Conservation (phyloP, 2,113 vertebrate species). For the Notiomystis cincta region DNA sequence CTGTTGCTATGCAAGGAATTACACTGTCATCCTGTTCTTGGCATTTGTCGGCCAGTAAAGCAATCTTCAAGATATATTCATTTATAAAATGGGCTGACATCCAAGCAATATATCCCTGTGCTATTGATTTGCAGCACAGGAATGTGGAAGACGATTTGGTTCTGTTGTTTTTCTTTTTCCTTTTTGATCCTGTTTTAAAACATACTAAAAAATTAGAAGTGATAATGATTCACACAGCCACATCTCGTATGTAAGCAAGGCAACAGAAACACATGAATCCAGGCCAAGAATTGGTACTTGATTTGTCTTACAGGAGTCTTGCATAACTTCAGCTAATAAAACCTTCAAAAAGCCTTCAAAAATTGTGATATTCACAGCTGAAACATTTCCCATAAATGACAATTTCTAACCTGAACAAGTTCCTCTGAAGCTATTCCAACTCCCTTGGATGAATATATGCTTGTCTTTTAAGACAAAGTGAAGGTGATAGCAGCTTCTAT, state of each 20-base stretch:
- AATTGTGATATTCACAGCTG: not conserved
- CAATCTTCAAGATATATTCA: not conserved
- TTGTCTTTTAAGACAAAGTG: not conserved
- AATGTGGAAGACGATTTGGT: not conserved
- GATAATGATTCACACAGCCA: not conserved
- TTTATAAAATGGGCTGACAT: conserved; percentile 15
- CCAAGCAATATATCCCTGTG: not conserved
- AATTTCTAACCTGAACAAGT: not conserved
- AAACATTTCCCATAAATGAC: not conserved
- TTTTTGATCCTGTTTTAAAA: not conserved
- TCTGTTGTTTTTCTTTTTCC: not conserved
- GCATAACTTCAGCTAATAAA: not conserved
- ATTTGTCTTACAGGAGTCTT: not conserved
- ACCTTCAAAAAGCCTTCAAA: not conserved
- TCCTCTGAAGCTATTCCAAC: conserved; percentile 4
- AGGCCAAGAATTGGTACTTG: not conserved
- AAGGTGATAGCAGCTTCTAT: not conserved
- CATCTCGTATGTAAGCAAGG: not conserved
- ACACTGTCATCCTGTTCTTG: not conserved
- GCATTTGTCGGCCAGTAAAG: conserved; percentile 26
- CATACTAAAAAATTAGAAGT: not conserved
- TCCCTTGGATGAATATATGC: not conserved
- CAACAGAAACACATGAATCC: not conserved
- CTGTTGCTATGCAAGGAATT: conserved; percentile 35
- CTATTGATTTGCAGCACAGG: not conserved